These are phyloP conservation scores for Actenoides hombroni DNA, from an alignment of 2,113 vertebrate species.

Conservation along the genomic window DNA sequence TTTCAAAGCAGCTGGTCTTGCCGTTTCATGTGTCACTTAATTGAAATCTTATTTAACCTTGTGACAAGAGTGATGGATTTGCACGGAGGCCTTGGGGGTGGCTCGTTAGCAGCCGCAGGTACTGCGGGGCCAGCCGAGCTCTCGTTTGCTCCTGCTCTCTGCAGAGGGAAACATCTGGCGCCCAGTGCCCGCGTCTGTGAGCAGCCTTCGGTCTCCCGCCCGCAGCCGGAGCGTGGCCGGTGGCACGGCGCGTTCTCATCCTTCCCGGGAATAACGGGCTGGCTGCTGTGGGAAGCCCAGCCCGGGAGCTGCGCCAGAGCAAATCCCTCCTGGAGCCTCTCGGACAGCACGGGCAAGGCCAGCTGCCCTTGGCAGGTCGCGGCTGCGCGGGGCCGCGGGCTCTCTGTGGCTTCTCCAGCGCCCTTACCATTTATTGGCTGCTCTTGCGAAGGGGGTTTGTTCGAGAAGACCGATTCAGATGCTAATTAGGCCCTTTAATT, in stretches of 20 bases:
- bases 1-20: not conserved
- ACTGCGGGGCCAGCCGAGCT: not conserved
- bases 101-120: not conserved
- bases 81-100: not conserved
- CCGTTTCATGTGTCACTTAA: not conserved
- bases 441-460: conserved; percentile 10
- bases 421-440: conserved; percentile 29
- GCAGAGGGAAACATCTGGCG: not conserved
- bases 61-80: not conserved
- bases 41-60: not conserved
- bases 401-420: not conserved
- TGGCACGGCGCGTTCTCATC: fast-evolving
- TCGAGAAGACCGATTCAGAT: conserved; percentile 54
- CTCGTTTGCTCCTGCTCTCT: fast-evolving
- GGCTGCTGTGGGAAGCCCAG: fast-evolving
- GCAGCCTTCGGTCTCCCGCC: not conserved
- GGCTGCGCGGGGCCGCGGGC: conserved; percentile 12
- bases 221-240: fast-evolving
- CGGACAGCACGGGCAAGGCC: not conserved
- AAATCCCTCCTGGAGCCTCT: not conserved
- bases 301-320: not conserved
- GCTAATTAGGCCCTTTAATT: conserved; percentile 74
- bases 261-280: fast-evolving
- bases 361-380: not conserved
- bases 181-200: fast-evolving